Evolutionary conservation across 2,797 vertebrate genomes (phyloP), one percentile per base, ranked within the genome.

Genomic region (Acrocephalus scirpaceus): DNA sequence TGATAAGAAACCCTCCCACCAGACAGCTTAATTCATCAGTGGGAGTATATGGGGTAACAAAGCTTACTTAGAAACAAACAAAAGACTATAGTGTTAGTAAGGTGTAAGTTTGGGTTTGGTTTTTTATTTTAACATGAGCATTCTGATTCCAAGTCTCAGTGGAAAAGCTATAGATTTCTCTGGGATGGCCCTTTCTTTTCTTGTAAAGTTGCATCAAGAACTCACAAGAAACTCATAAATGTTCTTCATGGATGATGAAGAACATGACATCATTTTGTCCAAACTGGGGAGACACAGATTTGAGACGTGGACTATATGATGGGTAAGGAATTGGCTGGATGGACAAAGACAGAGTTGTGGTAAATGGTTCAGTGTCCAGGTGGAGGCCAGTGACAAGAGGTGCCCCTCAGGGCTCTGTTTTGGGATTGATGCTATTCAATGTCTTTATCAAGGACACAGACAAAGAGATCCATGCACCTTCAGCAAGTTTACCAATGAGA

Each of bases 271-370:
- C 26, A 25, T 83, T 71, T 18, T 45, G 21, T 84, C 38, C 58
- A 60, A 47, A 53, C 8, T 53, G 7, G 25, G 58, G 12, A 40
- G 38, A 66, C 10, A 7, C 47, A 66, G 26, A 34, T 65, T 65
- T 60, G 45, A 60, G 27, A 25, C 0, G 0, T 51, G 58, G 29
- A 12, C 5, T 18, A 7, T 45, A 13, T 38, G 8, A 7, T 19
- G 25, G 8, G n/a, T n/a, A 27, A 62, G 53, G 45, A 77, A 58
- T 14, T 53, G 72, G 9, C 38, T 71, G 18, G 38, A 47, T 77
- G 38, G 15, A 16, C n/a, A n/a, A 8, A 36, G 34, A 12, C 30
- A 57, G 27, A 47, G 25, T 7, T 84, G 45, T 58, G 38, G 25
- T 34, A 56, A 27, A 8, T 53, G 30, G n/a, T 40, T 72, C 26